Evolutionary conservation across 2,797 vertebrate species (phyloP).

Genomic region (Poecilia picta): DNA sequence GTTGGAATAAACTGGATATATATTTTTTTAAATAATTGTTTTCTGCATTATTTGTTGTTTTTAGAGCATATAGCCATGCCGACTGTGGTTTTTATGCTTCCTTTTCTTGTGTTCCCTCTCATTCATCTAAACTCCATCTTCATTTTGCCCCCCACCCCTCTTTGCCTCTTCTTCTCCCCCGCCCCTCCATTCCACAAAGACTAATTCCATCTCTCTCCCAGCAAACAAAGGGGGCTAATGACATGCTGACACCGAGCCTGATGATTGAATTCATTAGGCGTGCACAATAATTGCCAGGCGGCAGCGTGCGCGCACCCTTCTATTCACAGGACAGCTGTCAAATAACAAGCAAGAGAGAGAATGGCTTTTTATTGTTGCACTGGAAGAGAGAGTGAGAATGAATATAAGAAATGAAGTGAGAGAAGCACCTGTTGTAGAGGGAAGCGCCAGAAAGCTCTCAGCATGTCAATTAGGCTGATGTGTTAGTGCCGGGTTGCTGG

Average conservation of each 20-base stretch:
- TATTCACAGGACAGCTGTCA: conserved; percentile 82
- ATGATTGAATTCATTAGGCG: conserved; percentile 82
- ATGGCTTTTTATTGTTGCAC: conserved; percentile 73
- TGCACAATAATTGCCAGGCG: conserved; percentile 74
- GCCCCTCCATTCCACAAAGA: conserved; percentile 51
- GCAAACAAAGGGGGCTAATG: conserved; percentile 79
- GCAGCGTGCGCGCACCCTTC: conserved; percentile 63
- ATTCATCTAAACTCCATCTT: conserved; percentile 23
- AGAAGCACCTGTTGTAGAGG: conserved; percentile 68
- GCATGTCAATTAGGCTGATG: conserved; percentile 65
- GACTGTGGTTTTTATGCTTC: conserved; percentile 5
- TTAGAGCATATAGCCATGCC: not conserved
- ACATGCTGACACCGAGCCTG: conserved; percentile 77
- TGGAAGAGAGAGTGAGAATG: conserved; percentile 50
- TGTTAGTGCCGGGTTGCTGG: conserved; percentile 36
- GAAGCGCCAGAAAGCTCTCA: conserved; percentile 35
- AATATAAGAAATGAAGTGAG: conserved; percentile 43
- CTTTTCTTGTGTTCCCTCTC: conserved; percentile 18
- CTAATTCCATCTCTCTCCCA: conserved; percentile 71
- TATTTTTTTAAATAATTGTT: conserved; percentile 4
- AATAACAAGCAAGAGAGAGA: conserved; percentile 74
- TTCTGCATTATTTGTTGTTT: conserved; percentile 9
- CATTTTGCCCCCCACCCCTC: conserved; percentile 12
- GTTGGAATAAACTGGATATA: conserved; percentile 26
- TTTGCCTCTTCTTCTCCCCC: conserved; percentile 25